Base-by-base conservation (phyloP, 2,797 vertebrate genomes). In the Ctenopoma kingsleyae region DNA sequence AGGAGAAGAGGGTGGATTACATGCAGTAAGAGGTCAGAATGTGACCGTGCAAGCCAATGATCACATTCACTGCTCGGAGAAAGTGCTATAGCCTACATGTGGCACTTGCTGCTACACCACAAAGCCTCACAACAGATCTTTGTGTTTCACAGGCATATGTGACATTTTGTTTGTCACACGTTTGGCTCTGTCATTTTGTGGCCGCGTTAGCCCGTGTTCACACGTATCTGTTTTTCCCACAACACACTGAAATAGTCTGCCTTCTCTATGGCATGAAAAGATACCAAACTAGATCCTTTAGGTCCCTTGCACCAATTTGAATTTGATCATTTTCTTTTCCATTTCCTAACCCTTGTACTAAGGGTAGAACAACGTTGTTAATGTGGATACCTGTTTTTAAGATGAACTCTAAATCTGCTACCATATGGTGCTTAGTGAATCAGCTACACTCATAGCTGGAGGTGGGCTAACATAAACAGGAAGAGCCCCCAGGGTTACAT, bases 131-230 rank as follows among this genome's bases (percentile, higher is more conserved):
- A 48, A 75, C 82, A 80, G 64, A 85, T 61, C 81, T 64, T 64
- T 69, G 65, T 52, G 59, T 84, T 89, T 89, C 64, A 27, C 81
- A 4, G 81, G 83, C 86, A 83, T 82, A 75, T 87, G 88, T 87
- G 86, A 91, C 89, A 91, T 90, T 91, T 89, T 89, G 87, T 89
- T 88, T 81, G 81, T 89, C 86, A 88, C 90, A 87, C 80, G 5
- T 83, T 88, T 30, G 54, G 35, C 71, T 78, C 82, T 77, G 80
- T 90, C 82, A 85, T 91, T 90, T 89, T 81, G 75, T 77, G 86
- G 87, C 78, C 23, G 64, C 20, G 78, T 78, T 83, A 83, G 78
- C 66, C 72, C n/a, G 58, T 61, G 61, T 88, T 90, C 81, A 83
- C 82, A 81, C 86, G 63, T 2, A 38, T 63, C 70, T 70, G 6